Evolutionary conservation across 2,797 vertebrate species (phyloP).

Genomic region (Sebastes jordani): DNA sequence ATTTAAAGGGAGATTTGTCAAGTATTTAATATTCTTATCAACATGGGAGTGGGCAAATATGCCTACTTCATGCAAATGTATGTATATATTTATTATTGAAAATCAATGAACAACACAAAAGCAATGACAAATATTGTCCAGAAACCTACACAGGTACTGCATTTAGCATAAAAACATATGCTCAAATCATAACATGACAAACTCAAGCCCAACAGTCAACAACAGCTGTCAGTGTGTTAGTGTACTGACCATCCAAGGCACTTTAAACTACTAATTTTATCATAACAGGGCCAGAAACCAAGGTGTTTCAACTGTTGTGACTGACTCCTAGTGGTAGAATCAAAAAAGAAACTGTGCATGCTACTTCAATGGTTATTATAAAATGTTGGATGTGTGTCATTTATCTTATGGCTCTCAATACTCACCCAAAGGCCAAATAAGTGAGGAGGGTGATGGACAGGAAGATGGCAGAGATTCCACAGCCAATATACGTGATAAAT

Average conservation of each 20-base stretch:
- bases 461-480: slow-evolving; percentile 94
- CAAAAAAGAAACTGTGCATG: background rate
- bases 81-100: too few species aligned
- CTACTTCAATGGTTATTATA: background rate
- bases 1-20: too few species aligned
- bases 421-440: slow-evolving; percentile 94
- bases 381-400: background rate
- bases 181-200: too few species aligned
- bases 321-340: background rate
- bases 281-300: background rate
- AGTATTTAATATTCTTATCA: too few species aligned
- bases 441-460: slow-evolving; percentile 94
- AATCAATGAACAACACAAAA: too few species aligned
- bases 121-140: too few species aligned
- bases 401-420: slow-evolving; percentile 32
- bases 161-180: too few species aligned
- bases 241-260: background rate
- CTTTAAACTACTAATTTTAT: background rate
- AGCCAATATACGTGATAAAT: slow-evolving; percentile 95
- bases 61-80: too few species aligned
- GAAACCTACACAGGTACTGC: too few species aligned
- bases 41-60: too few species aligned
- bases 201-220: too few species aligned
- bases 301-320: background rate
- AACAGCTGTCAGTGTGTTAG: too few species aligned